Evolutionary conservation across 2,888 invertebrate genomes (phyloP).

Genomic region (Drymonia ruficornis): DNA sequence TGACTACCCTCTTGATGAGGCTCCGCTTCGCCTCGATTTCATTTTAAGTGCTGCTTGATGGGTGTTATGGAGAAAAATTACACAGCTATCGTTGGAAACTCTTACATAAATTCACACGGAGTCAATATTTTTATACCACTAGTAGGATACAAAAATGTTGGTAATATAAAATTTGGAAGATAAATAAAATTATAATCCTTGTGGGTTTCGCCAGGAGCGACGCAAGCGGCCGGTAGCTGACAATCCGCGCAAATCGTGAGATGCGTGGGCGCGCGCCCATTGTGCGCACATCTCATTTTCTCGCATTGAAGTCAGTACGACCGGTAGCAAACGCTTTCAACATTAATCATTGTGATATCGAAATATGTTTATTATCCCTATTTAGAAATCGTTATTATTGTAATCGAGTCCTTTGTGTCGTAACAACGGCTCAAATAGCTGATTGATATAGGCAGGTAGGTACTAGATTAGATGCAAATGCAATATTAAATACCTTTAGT

Average conservation of each 20-base stretch:
- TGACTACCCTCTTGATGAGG: constrained; percentile 71
- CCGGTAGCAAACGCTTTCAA: constrained; percentile 63
- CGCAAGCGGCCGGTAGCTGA: constrained; percentile 67
- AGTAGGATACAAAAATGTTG: no score
- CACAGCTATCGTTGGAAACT: constrained; percentile 37
- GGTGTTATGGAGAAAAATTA: constrained; percentile 49
- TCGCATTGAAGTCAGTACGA: constrained; percentile 63
- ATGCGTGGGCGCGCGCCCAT: constrained; percentile 66
- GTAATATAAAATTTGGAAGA: constrained; percentile 8
- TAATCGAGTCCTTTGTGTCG: neutral
- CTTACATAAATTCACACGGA: constrained; percentile 26
- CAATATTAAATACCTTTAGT: no score
- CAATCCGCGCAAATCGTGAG: constrained; percentile 60
- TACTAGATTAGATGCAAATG: no score
- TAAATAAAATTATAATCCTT: constrained; percentile 32
- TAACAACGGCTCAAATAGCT: neutral
- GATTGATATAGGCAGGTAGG: neutral
- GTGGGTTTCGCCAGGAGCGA: constrained; percentile 19
- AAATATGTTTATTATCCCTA: constrained; percentile 36
- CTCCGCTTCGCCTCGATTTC: constrained; percentile 51
- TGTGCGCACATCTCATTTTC: constrained; percentile 75
- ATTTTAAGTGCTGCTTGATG: constrained; percentile 55
- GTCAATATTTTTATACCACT: no score
- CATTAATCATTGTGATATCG: constrained; percentile 62
- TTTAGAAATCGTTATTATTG: constrained; percentile 10